Percentiles rank a stretch among this genome's conserved stretches.
Evolutionary conservation across 2,888 invertebrate genomes (phyloP).

Genomic region (Parapristionchus giblindavisi): DNA sequence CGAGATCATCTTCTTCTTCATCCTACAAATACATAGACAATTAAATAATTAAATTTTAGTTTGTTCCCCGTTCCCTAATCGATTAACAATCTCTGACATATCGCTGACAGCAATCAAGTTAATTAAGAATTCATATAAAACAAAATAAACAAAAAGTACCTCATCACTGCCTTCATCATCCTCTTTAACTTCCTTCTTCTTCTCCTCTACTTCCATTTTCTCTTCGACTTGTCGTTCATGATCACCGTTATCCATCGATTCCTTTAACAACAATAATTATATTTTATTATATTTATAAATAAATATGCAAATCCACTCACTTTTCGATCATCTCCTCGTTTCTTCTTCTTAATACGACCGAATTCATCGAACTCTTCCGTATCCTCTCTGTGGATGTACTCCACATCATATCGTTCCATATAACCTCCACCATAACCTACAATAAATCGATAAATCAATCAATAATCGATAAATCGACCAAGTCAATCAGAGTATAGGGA

Average conservation of each 20-base stretch:
- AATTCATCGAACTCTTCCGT: constrained; percentile 94
- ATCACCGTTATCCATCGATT: not conserved
- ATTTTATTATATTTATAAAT: constrained; percentile 8
- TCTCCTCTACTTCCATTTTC: constrained; percentile 42
- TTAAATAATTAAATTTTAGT: not conserved
- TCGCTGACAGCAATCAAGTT: not conserved
- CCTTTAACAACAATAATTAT: constrained; percentile 8
- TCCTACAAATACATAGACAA: constrained; percentile 34
- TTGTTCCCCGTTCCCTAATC: no score
- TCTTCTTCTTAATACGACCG: constrained; percentile 66
- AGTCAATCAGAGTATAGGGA: no score
- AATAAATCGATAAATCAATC: not conserved
- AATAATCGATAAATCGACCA: no score
- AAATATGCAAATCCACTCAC: not conserved
- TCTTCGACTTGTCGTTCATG: constrained; percentile 39
- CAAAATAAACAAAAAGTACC: not conserved
- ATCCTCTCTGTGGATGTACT: constrained; percentile 87
- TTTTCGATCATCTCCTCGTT: constrained; percentile 50
- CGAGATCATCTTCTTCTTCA: constrained; percentile 60
- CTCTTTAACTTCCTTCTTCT: constrained; percentile 41
- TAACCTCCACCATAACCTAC: constrained; percentile 74
- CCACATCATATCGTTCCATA: constrained; percentile 78
- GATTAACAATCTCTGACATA: not conserved
- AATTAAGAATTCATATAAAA: not conserved
- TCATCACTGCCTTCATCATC: constrained; percentile 41